phyloP scores from a whole-genome alignment of 2,797 vertebrate genomes.

The Mionectes olivaceus region DNA sequence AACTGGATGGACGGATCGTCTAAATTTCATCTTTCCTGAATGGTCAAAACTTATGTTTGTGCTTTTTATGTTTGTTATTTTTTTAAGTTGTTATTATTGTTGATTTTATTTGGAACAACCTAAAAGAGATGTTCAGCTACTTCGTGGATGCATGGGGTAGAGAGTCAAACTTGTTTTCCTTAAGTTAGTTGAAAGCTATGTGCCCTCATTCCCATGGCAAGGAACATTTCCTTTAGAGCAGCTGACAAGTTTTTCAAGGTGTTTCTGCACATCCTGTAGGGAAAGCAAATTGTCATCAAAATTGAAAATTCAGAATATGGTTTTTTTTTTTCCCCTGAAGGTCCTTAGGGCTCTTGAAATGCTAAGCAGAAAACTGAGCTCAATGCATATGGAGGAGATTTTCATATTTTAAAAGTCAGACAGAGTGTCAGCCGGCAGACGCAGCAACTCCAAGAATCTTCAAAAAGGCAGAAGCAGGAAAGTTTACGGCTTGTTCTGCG shows the following conservation, averaged over 20 bases:
- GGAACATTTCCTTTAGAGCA: slow-evolving; percentile 13
- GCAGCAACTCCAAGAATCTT: slow-evolving; percentile 56
- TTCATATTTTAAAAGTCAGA: slow-evolving; percentile 67
- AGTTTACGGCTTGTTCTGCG: slow-evolving; percentile 8
- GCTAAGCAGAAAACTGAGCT: slow-evolving; percentile 69
- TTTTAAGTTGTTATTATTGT: not conserved
- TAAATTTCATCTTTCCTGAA: not conserved
- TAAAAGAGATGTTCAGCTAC: not conserved
- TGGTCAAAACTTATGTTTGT: not conserved
- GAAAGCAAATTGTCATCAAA: slow-evolving; percentile 75
- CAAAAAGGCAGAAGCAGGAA: slow-evolving; percentile 58
- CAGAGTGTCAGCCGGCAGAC: slow-evolving; percentile 58
- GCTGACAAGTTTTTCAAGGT: slow-evolving; percentile 61
- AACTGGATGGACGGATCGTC: not conserved
- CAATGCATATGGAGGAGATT: slow-evolving; percentile 65
- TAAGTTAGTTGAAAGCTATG: slow-evolving; percentile 28
- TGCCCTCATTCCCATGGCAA: slow-evolving; percentile 12
- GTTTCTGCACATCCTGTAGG: slow-evolving; percentile 51
- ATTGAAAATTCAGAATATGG: slow-evolving; percentile 67
- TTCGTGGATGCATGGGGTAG: not conserved
- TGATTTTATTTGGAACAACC: not conserved
- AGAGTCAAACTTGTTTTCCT: slow-evolving; percentile 6
- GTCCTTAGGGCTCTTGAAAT: slow-evolving; percentile 75
- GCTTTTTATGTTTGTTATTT: no score
- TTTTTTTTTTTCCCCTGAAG: slow-evolving; percentile 50